These are phyloP conservation scores for Phyllopteryx taeniolatus DNA, from an alignment of 2,113 vertebrate genomes.

Conservation along the genomic window DNA sequence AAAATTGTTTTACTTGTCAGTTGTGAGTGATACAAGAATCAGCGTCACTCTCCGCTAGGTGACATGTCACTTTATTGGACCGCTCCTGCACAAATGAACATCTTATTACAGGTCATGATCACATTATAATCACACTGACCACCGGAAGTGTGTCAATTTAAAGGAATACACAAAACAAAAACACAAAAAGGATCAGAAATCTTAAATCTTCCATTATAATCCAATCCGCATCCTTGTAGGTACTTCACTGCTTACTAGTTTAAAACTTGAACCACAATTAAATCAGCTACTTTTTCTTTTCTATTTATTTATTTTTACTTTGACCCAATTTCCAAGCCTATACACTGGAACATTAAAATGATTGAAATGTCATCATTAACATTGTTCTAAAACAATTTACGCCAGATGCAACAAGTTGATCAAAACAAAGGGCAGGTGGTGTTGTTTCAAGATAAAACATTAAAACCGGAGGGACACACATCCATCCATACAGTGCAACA, in stretches of 20 bases:
- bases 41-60: neutral
- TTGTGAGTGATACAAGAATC: neutral
- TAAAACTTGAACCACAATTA: neutral
- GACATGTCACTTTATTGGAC: constrained; percentile 2
- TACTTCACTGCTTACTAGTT: no score
- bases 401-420: no score
- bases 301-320: neutral
- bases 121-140: neutral
- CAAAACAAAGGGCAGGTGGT: neutral
- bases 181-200: neutral
- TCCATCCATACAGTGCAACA: constrained; percentile 20
- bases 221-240: neutral
- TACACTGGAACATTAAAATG: neutral
- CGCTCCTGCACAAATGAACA: neutral
- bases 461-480: constrained; percentile 7
- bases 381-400: neutral
- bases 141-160: neutral
- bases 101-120: neutral
- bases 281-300: neutral
- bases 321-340: neutral
- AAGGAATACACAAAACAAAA: neutral
- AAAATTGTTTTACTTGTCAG: no score
- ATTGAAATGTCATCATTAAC: neutral
- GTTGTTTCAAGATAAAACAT: neutral
- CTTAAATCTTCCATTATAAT: neutral